These are phyloP conservation scores for Tragelaphus eurycerus DNA, from an alignment of 2,797 vertebrate species.

Conservation along the genomic window DNA sequence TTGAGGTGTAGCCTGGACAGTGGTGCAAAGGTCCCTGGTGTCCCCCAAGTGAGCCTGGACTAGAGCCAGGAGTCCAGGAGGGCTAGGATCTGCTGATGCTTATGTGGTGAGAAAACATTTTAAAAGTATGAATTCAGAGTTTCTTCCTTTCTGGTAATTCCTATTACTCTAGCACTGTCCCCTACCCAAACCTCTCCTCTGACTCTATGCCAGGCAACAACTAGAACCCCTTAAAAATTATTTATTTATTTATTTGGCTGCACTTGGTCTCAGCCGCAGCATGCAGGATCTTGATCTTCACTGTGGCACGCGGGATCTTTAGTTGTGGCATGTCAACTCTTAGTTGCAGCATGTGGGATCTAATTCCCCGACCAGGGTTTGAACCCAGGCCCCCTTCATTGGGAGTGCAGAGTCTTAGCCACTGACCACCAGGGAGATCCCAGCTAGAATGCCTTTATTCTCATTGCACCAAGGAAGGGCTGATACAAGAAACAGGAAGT, in stretches of 20 bases:
- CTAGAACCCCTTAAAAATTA: neutral
- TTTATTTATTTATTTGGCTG: neutral
- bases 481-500: neutral
- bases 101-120: neutral
- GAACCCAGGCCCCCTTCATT: neutral
- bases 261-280: neutral
- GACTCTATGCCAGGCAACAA: neutral
- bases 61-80: neutral
- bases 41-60: neutral
- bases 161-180: neutral
- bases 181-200: neutral
- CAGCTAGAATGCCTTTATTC: neutral
- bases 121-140: neutral
- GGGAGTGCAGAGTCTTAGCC: neutral
- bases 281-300: neutral
- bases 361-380: neutral
- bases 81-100: neutral
- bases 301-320: accelerated
- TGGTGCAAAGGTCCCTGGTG: neutral
- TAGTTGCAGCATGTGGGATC: neutral
- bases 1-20: neutral
- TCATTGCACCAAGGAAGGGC: neutral
- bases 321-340: neutral
- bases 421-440: neutral
- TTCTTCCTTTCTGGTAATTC: neutral